A percentile compares a stretch with the other conserved stretches of the same genome.
These are phyloP conservation scores for Bimastos eiseni DNA, from an alignment of 2,888 invertebrate species.

Conservation along the genomic window DNA sequence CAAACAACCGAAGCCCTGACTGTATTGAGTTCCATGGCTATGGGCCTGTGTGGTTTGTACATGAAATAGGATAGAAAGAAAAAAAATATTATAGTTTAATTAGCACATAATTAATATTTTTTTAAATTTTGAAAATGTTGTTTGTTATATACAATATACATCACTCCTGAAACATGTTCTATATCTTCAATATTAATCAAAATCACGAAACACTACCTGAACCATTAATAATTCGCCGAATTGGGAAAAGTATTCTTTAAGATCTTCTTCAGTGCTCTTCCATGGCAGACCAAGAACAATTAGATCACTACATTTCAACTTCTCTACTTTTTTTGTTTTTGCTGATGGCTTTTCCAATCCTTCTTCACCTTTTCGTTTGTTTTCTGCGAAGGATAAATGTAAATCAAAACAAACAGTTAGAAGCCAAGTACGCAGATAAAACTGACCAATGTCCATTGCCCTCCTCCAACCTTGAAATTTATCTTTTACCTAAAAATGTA, in stretches of 20 bases:
- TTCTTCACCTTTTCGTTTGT: slow-evolving; percentile 93
- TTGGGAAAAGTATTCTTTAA: slow-evolving; percentile 92
- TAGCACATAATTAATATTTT: not conserved
- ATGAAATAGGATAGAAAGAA: too few relatives aligned
- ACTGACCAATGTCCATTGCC: not conserved
- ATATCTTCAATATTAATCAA: not conserved
- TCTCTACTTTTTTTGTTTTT: slow-evolving; percentile 90
- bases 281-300: slow-evolving; percentile 96
- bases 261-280: slow-evolving; percentile 93
- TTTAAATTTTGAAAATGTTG: not conserved
- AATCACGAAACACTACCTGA: slow-evolving; percentile 69
- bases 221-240: slow-evolving; percentile 98
- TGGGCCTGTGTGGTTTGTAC: too few relatives aligned
- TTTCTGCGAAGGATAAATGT: slow-evolving; percentile 70
- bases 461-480: not conserved
- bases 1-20: too few relatives aligned
- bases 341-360: slow-evolving; percentile 84
- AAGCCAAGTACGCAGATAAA: not conserved
- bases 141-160: slow-evolving; percentile 8
- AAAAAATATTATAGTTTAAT: too few relatives aligned
- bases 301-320: slow-evolving; percentile 76
- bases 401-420: not conserved
- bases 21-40: too few relatives aligned
- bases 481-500: too few relatives aligned
- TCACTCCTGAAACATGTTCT: too few relatives aligned